A percentile compares a stretch with the other conserved stretches of the same genome.
Evolutionary conservation across 2,113 vertebrate genomes (phyloP).

Genomic region (Nycticebus coucang): DNA sequence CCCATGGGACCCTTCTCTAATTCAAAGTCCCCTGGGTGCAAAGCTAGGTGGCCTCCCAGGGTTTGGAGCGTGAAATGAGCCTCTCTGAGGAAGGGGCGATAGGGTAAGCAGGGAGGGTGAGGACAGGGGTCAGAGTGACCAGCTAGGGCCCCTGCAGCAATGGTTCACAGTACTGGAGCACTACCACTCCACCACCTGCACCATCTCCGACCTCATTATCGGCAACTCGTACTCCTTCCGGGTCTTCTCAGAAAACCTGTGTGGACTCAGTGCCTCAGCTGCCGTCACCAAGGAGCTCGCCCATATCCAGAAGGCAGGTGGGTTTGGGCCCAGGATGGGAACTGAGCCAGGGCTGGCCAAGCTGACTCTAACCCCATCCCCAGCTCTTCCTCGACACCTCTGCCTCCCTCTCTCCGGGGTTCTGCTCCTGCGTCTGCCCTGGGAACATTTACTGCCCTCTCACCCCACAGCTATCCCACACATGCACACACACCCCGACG

Average conservation of each 20-base stretch:
- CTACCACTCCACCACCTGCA: slow-evolving; percentile 91
- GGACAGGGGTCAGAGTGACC: background rate
- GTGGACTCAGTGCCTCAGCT: slow-evolving; percentile 87
- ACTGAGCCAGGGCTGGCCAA: background rate
- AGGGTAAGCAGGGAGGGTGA: rapidly evolving
- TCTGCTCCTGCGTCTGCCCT: background rate
- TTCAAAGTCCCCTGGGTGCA: background rate
- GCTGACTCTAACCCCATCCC: too few species aligned
- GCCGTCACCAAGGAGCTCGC: slow-evolving; percentile 85
- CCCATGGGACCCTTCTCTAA: background rate
- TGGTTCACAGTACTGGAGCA: slow-evolving; percentile 96
- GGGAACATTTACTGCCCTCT: too few species aligned
- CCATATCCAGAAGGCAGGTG: slow-evolving; percentile 91
- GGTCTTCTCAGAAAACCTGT: slow-evolving; percentile 92
- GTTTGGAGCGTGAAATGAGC: background rate
- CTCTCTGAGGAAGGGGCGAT: background rate
- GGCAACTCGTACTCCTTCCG: slow-evolving; percentile 94
- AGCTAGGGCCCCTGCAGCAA: slow-evolving; percentile 83
- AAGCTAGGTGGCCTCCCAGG: background rate
- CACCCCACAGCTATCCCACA: background rate
- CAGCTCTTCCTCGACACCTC: rapidly evolving
- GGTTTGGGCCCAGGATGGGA: background rate
- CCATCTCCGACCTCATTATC: slow-evolving; percentile 94
- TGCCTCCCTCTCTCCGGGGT: too few species aligned
- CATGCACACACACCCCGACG: rapidly evolving